Evolutionary conservation across 2,888 invertebrate species (phyloP).

Genomic region (Drosophila kuntzei): DNA sequence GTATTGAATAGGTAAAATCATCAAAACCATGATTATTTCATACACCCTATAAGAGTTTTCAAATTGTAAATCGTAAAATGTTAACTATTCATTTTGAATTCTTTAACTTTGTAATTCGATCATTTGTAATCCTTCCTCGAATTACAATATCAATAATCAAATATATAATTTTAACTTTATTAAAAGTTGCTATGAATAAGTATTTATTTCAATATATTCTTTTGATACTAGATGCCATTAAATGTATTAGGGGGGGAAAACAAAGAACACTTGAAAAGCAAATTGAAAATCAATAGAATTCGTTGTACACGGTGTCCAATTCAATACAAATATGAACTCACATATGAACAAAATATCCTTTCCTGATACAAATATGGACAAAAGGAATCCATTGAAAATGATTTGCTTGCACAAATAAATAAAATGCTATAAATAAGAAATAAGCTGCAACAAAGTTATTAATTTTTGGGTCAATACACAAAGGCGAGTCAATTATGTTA

Average conservation of each 20-base stretch:
- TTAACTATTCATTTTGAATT: too few species aligned
- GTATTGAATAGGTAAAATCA: too few species aligned
- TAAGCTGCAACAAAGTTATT: not conserved
- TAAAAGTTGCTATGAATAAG: not conserved
- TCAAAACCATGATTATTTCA: too few species aligned
- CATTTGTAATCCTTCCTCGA: too few species aligned
- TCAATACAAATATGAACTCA: not conserved
- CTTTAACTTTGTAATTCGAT: too few species aligned
- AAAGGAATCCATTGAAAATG: not conserved
- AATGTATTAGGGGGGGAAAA: too few species aligned
- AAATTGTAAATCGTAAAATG: too few species aligned
- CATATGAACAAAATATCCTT: not conserved
- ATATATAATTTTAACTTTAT: not conserved
- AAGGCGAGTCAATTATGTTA: conserved; percentile 26
- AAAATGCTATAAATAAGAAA: conserved; percentile 1
- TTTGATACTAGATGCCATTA: not conserved
- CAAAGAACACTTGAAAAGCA: too few species aligned
- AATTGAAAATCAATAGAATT: not conserved
- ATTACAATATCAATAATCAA: too few species aligned
- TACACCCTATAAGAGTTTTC: too few species aligned
- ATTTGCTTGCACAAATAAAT: conserved; percentile 5
- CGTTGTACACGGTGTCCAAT: not conserved
- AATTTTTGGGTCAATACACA: not conserved
- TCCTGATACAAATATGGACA: not conserved
- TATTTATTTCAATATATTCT: not conserved